Percentiles rank a stretch among this genome's conserved stretches.
Conservation (phyloP, 2,797 vertebrate species). For the Schizopygopsis pylzovi region DNA sequence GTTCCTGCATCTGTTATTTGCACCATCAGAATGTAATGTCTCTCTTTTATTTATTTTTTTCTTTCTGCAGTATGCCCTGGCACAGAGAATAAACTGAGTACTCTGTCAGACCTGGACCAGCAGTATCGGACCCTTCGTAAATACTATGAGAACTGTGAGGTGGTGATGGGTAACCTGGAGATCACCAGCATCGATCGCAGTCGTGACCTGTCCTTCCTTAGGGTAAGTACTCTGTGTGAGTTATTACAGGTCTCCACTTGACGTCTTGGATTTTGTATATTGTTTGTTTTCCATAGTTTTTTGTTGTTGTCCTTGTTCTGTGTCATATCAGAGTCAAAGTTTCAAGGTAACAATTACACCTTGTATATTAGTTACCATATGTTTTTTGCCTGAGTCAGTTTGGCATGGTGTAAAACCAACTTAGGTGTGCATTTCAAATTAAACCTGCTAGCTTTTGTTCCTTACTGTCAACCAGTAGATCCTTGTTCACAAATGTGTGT, state of each 20-base stretch:
- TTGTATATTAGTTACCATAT: background rate
- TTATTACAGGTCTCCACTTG: background rate
- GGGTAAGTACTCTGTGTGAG: constrained; percentile 75
- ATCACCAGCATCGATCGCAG: constrained; percentile 97
- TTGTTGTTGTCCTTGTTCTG: background rate
- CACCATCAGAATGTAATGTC: background rate
- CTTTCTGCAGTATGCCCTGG: constrained; percentile 87
- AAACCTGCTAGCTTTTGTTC: background rate
- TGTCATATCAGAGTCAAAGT: background rate
- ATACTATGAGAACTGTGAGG: constrained; percentile 97
- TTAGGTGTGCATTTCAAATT: background rate
- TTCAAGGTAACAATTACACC: background rate
- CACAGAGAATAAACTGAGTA: constrained; percentile 96
- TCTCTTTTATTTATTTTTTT: background rate
- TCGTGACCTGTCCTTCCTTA: constrained; percentile 92
- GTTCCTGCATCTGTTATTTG: constrained; percentile 34
- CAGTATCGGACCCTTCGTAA: constrained; percentile 94
- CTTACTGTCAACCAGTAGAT: background rate
- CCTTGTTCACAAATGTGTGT: background rate
- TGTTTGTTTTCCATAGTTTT: background rate
- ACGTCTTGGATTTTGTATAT: background rate
- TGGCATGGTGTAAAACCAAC: background rate
- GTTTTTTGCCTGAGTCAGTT: background rate
- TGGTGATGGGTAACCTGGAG: constrained; percentile 98
- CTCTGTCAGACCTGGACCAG: constrained; percentile 94